phyloP scores from a whole-genome alignment of 1,140 invertebrate species.

The Potamilus streckersoni region DNA sequence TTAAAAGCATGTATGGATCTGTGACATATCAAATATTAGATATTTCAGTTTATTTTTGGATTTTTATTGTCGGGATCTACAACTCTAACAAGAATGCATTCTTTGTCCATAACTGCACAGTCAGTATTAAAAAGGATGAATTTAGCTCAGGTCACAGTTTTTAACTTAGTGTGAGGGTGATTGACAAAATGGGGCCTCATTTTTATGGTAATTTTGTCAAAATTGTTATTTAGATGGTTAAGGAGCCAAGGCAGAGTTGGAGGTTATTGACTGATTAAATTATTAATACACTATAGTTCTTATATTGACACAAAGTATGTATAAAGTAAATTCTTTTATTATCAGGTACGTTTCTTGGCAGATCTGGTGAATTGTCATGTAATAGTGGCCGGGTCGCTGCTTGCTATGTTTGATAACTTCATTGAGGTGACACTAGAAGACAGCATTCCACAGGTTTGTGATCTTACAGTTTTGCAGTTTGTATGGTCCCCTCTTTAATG shows the following conservation, averaged over 20 bases:
- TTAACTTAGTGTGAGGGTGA: not conserved
- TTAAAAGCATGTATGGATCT: too few relatives aligned
- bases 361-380: conserved; percentile 98
- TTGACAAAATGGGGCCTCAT: not conserved
- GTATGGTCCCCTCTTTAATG: too few relatives aligned
- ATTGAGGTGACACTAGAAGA: conserved; percentile 95
- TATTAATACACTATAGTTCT: not conserved
- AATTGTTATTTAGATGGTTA: conserved; percentile 7
- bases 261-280: not conserved
- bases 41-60: too few relatives aligned
- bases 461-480: too few relatives aligned
- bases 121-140: too few relatives aligned
- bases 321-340: conserved; percentile 3
- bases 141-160: not conserved
- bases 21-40: too few relatives aligned
- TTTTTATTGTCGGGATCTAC: too few relatives aligned
- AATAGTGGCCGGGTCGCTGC: conserved; percentile 89
- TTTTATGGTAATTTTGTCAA: conserved; percentile 17
- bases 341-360: conserved; percentile 86
- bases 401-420: conserved; percentile 93
- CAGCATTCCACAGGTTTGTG: conserved; percentile 80
- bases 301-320: not conserved
- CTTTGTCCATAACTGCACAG: too few relatives aligned
- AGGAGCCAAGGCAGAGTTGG: not conserved
- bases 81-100: too few relatives aligned